These are phyloP conservation scores for Megalopta genalis DNA, from an alignment of 1,140 invertebrate species.

Conservation along the genomic window DNA sequence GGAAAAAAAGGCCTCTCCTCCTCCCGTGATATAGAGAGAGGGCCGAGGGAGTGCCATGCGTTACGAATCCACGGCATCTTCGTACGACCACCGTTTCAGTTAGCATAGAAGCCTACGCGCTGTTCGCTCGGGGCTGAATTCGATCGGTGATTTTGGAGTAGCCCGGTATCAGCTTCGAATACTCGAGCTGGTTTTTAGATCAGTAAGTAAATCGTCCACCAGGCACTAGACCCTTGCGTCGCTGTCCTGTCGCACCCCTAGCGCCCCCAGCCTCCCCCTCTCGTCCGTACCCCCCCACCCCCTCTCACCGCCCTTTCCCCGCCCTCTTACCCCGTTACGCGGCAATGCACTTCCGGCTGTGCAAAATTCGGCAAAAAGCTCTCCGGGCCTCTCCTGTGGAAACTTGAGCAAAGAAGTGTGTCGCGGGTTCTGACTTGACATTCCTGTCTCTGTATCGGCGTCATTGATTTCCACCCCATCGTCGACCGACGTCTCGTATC, in stretches of 20 bases:
- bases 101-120: constrained; percentile 25
- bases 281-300: background rate
- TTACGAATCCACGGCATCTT: constrained; percentile 56
- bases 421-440: constrained; percentile 26
- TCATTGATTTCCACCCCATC: constrained; percentile 3
- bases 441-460: constrained; percentile 16
- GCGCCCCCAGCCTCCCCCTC: constrained; percentile 25
- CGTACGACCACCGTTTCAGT: constrained; percentile 36
- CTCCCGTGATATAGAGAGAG: constrained; percentile 46
- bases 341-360: constrained; percentile 60
- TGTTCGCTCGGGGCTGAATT: constrained; percentile 13
- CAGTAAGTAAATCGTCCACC: constrained; percentile 58
- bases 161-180: constrained; percentile 31
- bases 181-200: constrained; percentile 48
- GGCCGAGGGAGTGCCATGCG: constrained; percentile 63
- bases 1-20: constrained; percentile 54
- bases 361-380: constrained; percentile 52
- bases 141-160: constrained; percentile 43
- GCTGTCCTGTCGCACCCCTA: constrained; percentile 38
- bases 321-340: constrained; percentile 44
- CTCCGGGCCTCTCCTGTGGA: constrained; percentile 5
- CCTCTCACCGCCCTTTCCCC: constrained; percentile 30
- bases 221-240: constrained; percentile 43
- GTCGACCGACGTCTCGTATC: constrained; percentile 12
- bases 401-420: constrained; percentile 31